Conservation (phyloP, 2,797 vertebrate genomes). For the Muscicapa comitata region DNA sequence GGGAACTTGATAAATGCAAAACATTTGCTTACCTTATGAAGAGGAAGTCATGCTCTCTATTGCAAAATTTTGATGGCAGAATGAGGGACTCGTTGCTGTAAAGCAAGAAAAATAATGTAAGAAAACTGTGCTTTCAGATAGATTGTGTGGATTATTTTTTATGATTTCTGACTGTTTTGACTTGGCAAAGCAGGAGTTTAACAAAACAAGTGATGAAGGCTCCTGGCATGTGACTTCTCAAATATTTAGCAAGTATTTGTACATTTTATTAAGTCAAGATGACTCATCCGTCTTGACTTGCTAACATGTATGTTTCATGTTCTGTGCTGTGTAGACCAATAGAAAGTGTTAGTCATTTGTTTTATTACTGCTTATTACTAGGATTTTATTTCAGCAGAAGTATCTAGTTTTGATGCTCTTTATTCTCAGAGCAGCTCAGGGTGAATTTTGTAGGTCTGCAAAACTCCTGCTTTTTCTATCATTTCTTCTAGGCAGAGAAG, state of each 20-base stretch:
- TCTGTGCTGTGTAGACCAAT: neutral
- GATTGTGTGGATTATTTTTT: constrained; percentile 42
- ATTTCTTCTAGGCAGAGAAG: neutral
- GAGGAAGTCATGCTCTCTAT: neutral
- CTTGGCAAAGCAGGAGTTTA: constrained; percentile 46
- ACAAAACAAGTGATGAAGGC: constrained; percentile 57
- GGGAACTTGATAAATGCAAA: constrained; percentile 52
- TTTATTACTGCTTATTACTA: constrained; percentile 16
- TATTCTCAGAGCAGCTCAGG: neutral
- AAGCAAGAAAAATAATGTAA: constrained; percentile 34
- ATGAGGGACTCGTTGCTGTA: neutral
- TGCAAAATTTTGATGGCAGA: neutral
- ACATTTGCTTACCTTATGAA: constrained; percentile 39
- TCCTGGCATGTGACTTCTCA: constrained; percentile 52
- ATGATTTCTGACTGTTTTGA: constrained; percentile 57
- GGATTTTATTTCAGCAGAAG: constrained; percentile 24
- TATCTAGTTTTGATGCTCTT: constrained; percentile 11
- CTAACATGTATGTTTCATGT: constrained; percentile 42
- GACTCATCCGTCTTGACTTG: constrained; percentile 59
- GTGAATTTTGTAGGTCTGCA: constrained; percentile 9
- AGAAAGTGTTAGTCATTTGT: constrained; percentile 44
- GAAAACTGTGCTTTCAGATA: constrained; percentile 51
- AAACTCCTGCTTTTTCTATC: neutral
- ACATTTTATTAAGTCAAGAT: constrained; percentile 62
- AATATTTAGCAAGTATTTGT: constrained; percentile 44